Base-by-base conservation (phyloP, 2,113 vertebrate genomes). In the Kobus ellipsiprymnus region DNA sequence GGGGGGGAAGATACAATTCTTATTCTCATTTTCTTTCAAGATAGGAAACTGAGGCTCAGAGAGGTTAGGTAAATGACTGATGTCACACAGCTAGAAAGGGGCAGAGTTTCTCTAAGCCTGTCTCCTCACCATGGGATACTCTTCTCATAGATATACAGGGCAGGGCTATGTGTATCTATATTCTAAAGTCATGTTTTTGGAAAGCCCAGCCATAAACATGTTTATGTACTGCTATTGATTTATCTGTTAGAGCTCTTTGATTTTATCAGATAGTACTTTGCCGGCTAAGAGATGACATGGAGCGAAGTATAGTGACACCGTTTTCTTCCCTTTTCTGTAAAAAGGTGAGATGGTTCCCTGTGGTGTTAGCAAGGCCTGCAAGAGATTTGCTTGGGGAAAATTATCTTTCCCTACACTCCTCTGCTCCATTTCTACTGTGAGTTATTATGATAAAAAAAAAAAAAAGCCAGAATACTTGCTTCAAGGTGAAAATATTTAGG, bases 401-500 rank as follows among this genome's bases (percentile, higher is more conserved):
- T 94, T 4, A 80, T 89, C 96, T 87, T 92, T 77, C 30, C 87
- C 80, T 90, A 1, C 10, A 74, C 55, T 82, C 88, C 84, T 71
- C 48, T 0, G 6, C 82, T 95, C 86, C 27, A 86, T 95, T 90
- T 97, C 86, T 52, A 44, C 94, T 46, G 93, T 96, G 95, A 96
- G 86, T 96, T 97, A 97, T 97, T 92, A 71, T 30, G 81, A 90
- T 91, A 13, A 67, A 87, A 23, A 57, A 86, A 87, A 87, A 64
- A 93, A 80, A 60, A 90, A 62, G 33, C 12, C 82, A 95, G 91
- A 95, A 94, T 81, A 55, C 92, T 97, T 95, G 29, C 87, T 95
- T 93, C 91, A 97, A 96, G 91, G 92, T 97, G 94, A 97, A 96
- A 94, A 95, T 94, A 95, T 93, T 96, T 96, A 97, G 94, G 87